Evolutionary conservation across 2,888 invertebrate species (phyloP), one percentile per base, ranked within the genome.

Genomic region (Erebia palarica): DNA sequence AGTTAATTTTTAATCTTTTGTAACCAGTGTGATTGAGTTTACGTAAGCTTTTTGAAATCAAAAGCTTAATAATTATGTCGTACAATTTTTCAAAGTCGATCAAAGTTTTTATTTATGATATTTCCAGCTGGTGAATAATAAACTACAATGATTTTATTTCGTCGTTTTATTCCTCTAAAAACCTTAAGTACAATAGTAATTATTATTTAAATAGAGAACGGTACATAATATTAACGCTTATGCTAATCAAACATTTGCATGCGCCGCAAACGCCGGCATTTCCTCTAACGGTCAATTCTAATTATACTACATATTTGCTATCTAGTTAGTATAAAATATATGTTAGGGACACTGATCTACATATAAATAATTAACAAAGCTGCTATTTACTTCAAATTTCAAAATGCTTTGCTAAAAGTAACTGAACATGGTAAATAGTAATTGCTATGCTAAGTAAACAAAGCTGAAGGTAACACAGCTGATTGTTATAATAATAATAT

Each of bases 71-170:
- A 74, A 77, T 77, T 77, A 76, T 80, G 81, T 86, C 86, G 90
- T 92, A 91, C 91, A 92, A 91, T 89, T 88, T 89, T 92, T 91
- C 87, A 85, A 89, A 86, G 85, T 89, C 86, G 88, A 91, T 90
- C 89, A 90, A 90, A 86, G 85, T 89, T 91, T 21, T 90, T 89
- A 84, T 85, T 83, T 86, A 88, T 88, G 86, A 87, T 90, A 88
- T 89, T 65, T 90, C 88, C 85, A 88, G 84, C 89, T 88, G 89
- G 89, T 90, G 87, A 91, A 86, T 89, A 91, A 90, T 90, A 89
- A 90, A 90, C 81, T 83, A 83, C 87, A 88, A 84, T 88, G 85
- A 91, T 90, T 91, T 90, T 87, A 90, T 77, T 71, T 16, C 36
- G 53, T 79, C 72, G 81, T 87, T 86, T 89, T 83, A 83, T 86